Base-by-base conservation (phyloP, 2,888 invertebrate genomes). In the Tortricodes alternella region DNA sequence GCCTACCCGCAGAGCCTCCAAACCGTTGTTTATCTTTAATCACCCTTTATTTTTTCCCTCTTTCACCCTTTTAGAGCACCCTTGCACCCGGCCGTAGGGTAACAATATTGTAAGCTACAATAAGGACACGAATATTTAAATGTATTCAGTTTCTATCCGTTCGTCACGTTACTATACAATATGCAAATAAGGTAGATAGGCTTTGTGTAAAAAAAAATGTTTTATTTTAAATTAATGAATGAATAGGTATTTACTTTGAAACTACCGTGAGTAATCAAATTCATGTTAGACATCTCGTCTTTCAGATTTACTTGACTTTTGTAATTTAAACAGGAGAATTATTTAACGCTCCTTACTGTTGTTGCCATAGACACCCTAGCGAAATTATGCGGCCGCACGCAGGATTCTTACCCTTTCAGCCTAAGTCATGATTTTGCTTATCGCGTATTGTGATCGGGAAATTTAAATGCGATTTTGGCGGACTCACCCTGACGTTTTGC, bases 361-460 rank as follows among this genome's bases (percentile, higher is more conserved):
- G 62, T 63, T 62, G 61, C 68, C 73, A 71, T 73, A 76, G 80
- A 74, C 76, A 77, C 80, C 75, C 76, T 69, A 71, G 66, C 73
- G 74, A 78, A 82, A 89, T 89, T 89, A 89, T 90, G 89, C 89
- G 80, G 78, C 79, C 80, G 84, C 89, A 89, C 89, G 78, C 76
- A 73, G 76, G 76, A 84, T 83, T 84, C 83, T 82, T 83, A 88
- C 88, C 89, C 87, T 83, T 81, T 79, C 80, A 74, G 82, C 78
- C 80, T 82, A 82, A 83, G 80, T 84, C 87, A 84, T 86, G 89
- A 87, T 89, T 89, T 85, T 80, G 85, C 87, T 88, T 90, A 89
- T 89, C 89, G 83, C 68, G 71, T 75, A 76, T 76, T 71, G 78
- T 72, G 74, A 89, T 88, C 88, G 77, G 68, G 76, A 83, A 86